phyloP scores from a whole-genome alignment of 1,140 invertebrate genomes.

The Drosophila nigromelanica region DNA sequence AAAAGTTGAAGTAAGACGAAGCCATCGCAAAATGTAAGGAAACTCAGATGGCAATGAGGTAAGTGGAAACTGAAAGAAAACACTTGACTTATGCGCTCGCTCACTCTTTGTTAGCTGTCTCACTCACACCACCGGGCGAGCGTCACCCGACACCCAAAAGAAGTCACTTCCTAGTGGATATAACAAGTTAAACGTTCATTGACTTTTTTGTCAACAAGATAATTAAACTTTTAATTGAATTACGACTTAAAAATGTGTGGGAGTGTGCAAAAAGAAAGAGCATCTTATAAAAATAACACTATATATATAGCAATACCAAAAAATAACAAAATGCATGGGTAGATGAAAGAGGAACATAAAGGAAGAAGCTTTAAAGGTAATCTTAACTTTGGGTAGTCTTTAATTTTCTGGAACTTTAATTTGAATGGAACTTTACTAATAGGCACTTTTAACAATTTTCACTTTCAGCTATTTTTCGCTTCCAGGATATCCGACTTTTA shows the following conservation, averaged over 20 bases:
- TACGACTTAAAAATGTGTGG: constrained; percentile 25
- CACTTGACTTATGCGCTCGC: not conserved
- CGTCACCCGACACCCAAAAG: not conserved
- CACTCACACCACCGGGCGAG: not conserved
- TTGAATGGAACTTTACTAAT: too few species aligned
- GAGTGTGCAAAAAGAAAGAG: not conserved
- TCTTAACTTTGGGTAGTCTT: not conserved
- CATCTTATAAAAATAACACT: not conserved
- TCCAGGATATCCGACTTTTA: too few species aligned
- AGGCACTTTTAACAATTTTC: too few species aligned
- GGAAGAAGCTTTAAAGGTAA: not conserved
- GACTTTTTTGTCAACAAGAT: constrained; percentile 57
- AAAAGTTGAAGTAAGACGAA: not conserved
- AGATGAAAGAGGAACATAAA: not conserved
- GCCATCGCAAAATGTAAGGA: not conserved
- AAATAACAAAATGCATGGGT: not conserved
- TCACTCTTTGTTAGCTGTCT: not conserved
- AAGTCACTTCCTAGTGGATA: constrained; percentile 9
- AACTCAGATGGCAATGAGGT: not conserved
- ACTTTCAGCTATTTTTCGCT: too few species aligned
- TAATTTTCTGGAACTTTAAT: too few species aligned
- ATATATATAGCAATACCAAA: not conserved
- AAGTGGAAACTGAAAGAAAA: constrained; percentile 9
- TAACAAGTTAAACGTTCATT: constrained; percentile 42
- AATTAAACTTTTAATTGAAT: constrained; percentile 68